phyloP scores from a whole-genome alignment of 2,113 vertebrate genomes.

The Indicator indicator region DNA sequence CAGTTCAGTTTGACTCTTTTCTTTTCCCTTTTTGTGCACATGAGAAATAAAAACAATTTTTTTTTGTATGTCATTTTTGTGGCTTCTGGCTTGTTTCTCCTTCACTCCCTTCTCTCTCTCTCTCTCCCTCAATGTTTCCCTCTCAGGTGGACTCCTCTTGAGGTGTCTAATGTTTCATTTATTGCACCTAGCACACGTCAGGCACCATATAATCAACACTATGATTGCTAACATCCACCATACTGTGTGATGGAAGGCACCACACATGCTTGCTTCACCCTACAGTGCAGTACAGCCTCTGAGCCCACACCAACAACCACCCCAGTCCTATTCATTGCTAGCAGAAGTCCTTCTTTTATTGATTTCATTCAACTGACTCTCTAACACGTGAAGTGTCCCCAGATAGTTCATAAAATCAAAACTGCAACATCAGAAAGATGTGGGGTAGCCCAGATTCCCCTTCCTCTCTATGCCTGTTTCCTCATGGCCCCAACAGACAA shows the following conservation, averaged over 20 bases:
- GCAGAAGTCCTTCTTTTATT: background rate
- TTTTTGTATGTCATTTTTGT: conserved; percentile 83
- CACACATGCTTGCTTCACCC: background rate
- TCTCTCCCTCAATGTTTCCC: background rate
- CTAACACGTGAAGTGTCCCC: background rate
- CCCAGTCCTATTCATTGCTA: background rate
- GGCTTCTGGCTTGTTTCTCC: conserved; percentile 64
- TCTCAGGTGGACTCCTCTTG: background rate
- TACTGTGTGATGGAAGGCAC: fast-evolving
- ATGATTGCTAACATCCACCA: background rate
- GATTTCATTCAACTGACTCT: conserved; percentile 9
- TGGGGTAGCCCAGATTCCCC: background rate
- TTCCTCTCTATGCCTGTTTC: background rate
- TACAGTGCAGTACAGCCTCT: background rate
- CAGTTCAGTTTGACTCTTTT: conserved; percentile 80
- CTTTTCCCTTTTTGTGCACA: conserved; percentile 83
- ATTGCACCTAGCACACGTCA: background rate
- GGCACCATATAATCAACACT: background rate
- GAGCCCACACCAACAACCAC: background rate
- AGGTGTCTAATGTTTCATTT: background rate
- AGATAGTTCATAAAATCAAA: background rate
- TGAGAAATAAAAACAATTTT: conserved; percentile 87
- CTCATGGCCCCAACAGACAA: background rate
- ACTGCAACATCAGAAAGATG: background rate
- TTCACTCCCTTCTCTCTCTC: background rate